Base-by-base conservation (phyloP, 1,140 invertebrate species). In the Zaprionus vittiger region DNA sequence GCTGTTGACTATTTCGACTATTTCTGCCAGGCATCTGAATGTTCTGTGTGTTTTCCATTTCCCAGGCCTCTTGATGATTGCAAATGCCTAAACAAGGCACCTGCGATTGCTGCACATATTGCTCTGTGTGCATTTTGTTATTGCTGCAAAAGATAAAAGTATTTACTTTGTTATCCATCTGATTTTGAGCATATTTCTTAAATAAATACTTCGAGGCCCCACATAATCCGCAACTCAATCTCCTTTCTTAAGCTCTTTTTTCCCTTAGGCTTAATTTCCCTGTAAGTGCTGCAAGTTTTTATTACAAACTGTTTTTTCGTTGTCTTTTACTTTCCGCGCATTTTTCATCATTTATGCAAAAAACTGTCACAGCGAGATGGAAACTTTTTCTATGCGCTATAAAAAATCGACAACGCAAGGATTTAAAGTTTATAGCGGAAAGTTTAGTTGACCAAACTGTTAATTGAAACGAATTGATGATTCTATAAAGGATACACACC, bases 1-100 rank as follows among this genome's bases (percentile, higher is more conserved):
- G 85, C 62, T 89, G 85, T 61, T 85, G 86, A 55, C 79, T 89
- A 61, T 77, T 90, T 81, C 67, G 84, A 86, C 79, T 80, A 81
- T 90, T 77, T 78, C 77, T 80, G 65, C 70, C 68, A 7, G 81
- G 77, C 81, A 84, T 90, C 71, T 90, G 81, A 41, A 55, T 47
- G 68, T 64, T n/a, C 41, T 82, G 61, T 80, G 79, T 80, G 71
- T 47, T 47, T 4, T 38, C 59, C 17, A 69, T 62, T 60, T 54
- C 26, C 49, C 67, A 34, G 7, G 24, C n/a, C 60, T 52, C 9
- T 5, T 76, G 44, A 22, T 70, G 72, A 64, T 77, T 79, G 56
- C 41, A 69, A 65, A 77, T 77, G 37, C 61, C 68, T 44, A 52
- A 63, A 47, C 63, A 66, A 57, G 73, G 78, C 77, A 74, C 67